Evolutionary conservation across 2,113 vertebrate genomes (phyloP).

Genomic region (Balaeniceps rex): DNA sequence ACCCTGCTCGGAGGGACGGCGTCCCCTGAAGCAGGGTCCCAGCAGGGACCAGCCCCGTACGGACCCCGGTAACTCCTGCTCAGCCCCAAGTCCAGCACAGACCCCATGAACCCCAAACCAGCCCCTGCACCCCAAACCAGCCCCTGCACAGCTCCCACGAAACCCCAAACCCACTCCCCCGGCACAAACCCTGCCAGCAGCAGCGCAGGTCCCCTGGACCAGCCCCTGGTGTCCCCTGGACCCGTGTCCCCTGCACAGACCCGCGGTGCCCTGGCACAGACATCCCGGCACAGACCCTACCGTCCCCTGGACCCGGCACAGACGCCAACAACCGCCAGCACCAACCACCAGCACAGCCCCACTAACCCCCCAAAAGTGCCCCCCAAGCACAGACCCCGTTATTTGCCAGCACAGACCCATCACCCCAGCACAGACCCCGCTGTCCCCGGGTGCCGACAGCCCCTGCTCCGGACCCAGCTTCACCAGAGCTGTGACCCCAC

Average conservation of each 20-base stretch:
- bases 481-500: background rate
- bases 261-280: background rate
- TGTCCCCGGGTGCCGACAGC: accelerated
- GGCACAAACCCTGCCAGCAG: background rate
- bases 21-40: background rate
- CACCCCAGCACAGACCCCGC: background rate
- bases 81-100: background rate
- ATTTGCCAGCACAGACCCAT: background rate
- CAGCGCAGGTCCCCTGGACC: accelerated
- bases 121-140: background rate
- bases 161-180: background rate
- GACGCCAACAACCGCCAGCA: background rate
- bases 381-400: background rate
- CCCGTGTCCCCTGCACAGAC: background rate
- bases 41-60: accelerated
- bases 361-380: accelerated
- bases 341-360: background rate
- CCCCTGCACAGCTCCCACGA: background rate
- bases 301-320: background rate
- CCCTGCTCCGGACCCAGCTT: background rate
- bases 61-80: background rate
- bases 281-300: background rate
- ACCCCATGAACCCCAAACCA: background rate
- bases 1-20: background rate
- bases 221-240: background rate